Base-by-base conservation (phyloP, 2,888 invertebrate species). In the Lysandra coridon region DNA sequence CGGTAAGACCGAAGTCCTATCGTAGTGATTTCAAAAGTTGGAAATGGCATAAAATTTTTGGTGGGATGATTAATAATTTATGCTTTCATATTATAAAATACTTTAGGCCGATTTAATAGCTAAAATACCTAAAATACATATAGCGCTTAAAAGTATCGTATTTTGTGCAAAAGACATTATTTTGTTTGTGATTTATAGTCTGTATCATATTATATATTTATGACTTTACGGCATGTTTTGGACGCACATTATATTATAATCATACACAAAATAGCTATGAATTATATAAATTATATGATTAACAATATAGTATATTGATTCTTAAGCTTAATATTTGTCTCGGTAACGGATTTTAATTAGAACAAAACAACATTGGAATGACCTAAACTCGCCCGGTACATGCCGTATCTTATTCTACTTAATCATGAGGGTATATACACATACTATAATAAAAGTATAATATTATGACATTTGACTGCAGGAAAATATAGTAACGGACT, bases 331-430 rank as follows among this genome's bases (percentile, higher is more conserved):
- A 69, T 69, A 69, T 69, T 69, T 69, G 33, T 69, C 14, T 30
- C 69, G 69, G 69, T 69, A 69, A 69, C 69, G 33, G 37, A 30
- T 69, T 33, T 69, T 69, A 14, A 5, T 69, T 17, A 69, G 62
- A 62, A 62, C 62, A 62, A 62, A 62, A n/a, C 57, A 62, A 62
- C 62, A 64, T 64, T 64, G 64, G 64, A 64, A 64, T 64, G 64
- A 64, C 64, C 30, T 64, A 4, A 4, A 33, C 23, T 30, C n/a
- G 64, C n/a, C 64, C 30, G 12, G 30, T 30, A 64, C 30, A 30
- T 64, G 64, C 30, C n/a, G n/a, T 17, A 30, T 64, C 3, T 64
- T 37, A 37, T 23, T 69, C 69, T 33, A 69, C 33, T 37, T 33
- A 14, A 69, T 5, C 33, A 37, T 37, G 33, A 69, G 3, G 33